phyloP scores from a whole-genome alignment of 2,113 vertebrate genomes.

The Otis tarda region DNA sequence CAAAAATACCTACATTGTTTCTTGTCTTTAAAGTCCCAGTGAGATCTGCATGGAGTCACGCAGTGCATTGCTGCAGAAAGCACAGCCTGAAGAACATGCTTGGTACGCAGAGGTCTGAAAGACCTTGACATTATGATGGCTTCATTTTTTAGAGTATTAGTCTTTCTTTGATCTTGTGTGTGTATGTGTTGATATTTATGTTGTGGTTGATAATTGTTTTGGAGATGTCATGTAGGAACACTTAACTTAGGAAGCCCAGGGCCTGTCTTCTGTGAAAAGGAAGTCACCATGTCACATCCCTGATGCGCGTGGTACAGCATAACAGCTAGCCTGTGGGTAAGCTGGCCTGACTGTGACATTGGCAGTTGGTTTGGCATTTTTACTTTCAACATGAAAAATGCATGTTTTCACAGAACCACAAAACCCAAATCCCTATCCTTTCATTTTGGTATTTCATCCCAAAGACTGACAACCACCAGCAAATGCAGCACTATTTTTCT shows the following conservation, averaged over 20 bases:
- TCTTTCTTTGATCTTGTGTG: background rate
- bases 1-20: background rate
- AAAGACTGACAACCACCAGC: background rate
- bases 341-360: background rate
- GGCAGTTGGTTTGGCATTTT: background rate
- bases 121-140: background rate
- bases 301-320: accelerated
- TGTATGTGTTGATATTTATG: background rate
- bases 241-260: background rate
- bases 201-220: background rate
- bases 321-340: background rate
- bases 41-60: accelerated
- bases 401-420: background rate
- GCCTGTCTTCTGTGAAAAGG: background rate
- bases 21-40: background rate
- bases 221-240: background rate
- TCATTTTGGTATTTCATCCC: background rate
- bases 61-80: background rate
- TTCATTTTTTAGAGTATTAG: background rate
- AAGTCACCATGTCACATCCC: background rate
- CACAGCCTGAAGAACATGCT: background rate
- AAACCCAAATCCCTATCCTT: background rate
- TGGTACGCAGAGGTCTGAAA: background rate
- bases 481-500: background rate
- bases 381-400: background rate